Evolutionary conservation across 2,797 vertebrate species (phyloP), one percentile per base, ranked within the genome.

Genomic region (Eospalax fontanierii): DNA sequence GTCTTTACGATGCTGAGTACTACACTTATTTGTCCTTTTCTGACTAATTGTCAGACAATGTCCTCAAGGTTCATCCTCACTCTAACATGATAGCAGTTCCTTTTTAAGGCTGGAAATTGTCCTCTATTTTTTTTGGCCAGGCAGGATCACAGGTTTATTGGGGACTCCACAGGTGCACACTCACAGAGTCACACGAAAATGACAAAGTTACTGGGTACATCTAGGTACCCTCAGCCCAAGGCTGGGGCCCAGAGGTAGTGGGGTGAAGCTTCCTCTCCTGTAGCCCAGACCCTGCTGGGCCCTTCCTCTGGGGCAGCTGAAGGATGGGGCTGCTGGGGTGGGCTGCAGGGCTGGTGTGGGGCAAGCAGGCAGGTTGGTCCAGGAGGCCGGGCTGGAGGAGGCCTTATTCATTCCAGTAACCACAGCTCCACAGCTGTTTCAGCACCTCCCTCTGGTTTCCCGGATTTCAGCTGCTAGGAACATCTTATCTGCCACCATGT

Each of bases 401-500:
- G n/a, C n/a, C n/a, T n/a, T n/a, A n/a, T n/a, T n/a, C n/a, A n/a
- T n/a, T n/a, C n/a, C n/a, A n/a, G n/a, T n/a, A n/a, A n/a, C n/a
- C n/a, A n/a, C n/a, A n/a, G n/a, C n/a, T n/a, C n/a, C n/a, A n/a
- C n/a, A n/a, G n/a, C n/a, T n/a, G n/a, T n/a, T n/a, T n/a, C n/a
- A n/a, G n/a, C n/a, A n/a, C n/a, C n/a, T 99, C 98, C 99, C 99
- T 97, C 99, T 99, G 30, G 99, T 99, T 98, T 99, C 99, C 1
- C 99, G 98, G 98, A 99, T 99, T 97, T 99, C 99, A 2, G 99
- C 99, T 0, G 99, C 99, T 59, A 99, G 98, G 98, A 99, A 99
- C 99, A 99, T 99, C 98, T 99, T 99, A 0, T 99, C 99, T 98
- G 99, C 99, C 97, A 99, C 99, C 0, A 99, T 99, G 98, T 99